These are phyloP conservation scores for Pheucticus melanocephalus DNA, from an alignment of 2,113 vertebrate species.

Conservation along the genomic window DNA sequence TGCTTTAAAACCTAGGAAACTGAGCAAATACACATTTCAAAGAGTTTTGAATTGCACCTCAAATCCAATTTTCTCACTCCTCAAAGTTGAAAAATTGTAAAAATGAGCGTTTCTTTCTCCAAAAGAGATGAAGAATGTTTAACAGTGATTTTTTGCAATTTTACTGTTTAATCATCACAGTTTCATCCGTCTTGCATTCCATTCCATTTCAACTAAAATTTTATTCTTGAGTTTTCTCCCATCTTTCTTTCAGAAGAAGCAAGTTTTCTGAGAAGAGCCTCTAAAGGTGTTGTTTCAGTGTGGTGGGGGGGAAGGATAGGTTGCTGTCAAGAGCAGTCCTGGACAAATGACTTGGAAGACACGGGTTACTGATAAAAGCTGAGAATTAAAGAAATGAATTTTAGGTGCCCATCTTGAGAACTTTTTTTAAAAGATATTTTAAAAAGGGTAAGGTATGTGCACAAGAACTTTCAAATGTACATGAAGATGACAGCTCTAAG, in stretches of 20 bases:
- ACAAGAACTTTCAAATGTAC: neutral
- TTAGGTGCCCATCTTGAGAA: neutral
- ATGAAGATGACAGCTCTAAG: neutral
- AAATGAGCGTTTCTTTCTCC: neutral
- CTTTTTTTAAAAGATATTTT: neutral
- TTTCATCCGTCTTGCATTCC: neutral
- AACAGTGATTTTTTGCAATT: neutral
- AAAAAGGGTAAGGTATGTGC: neutral
- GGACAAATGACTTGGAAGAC: constrained; percentile 31
- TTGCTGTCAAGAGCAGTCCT: constrained; percentile 26
- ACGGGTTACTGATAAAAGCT: constrained; percentile 16
- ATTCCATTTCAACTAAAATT: neutral
- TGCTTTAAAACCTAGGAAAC: neutral
- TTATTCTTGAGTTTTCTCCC: constrained; percentile 50
- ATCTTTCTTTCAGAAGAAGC: constrained; percentile 57
- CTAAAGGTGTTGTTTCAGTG: constrained; percentile 41
- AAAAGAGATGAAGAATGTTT: neutral
- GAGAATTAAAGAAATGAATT: neutral
- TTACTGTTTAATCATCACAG: neutral
- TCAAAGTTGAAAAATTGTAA: neutral
- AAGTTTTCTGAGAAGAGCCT: constrained; percentile 40
- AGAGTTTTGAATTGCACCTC: neutral
- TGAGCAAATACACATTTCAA: neutral
- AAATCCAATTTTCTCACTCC: neutral
- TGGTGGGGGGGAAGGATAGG: constrained; percentile 25